Evolutionary conservation across 2,113 vertebrate genomes (phyloP), one percentile per base, ranked within the genome.

Genomic region (Leucopsar rothschildi): DNA sequence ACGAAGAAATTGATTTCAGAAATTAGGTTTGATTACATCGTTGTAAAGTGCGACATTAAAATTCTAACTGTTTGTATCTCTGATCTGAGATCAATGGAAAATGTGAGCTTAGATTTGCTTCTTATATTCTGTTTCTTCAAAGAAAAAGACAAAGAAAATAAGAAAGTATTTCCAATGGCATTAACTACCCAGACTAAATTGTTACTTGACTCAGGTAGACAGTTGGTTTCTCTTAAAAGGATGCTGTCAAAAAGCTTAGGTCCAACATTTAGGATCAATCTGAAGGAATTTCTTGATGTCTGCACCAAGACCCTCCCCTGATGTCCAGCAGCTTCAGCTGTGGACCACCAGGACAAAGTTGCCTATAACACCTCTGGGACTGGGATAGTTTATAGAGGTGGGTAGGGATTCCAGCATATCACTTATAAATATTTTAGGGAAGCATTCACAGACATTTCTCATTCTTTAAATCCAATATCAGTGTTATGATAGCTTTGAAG

Each of bases 1-100:
- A 85, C 92, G 92, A 97, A 91, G 92, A 95, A 97, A 90, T 93
- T 93, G 88, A 97, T 97, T 94, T 97, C 95, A 93, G 86, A 94
- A 95, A 82, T 93, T 96, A 21, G 15, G 50, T 92, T 86, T 97
- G 83, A 96, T 97, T 93, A 92, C 59, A 57, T 33, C 0, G 4
- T 33, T 85, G 59, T 55, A 60, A 80, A 57, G 49, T 61, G 81
- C 69, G 45, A 76, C 83, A 94, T 80, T 88, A 90, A 91, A 94
- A 88, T 64, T 71, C 69, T 71, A 63, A 71, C 78, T 82, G 91
- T 82, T 92, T 83, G 39, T 76, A 70, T 64, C 59, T 87, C 61
- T 72, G 45, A 22, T 80, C n/a, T 40, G 61, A 89, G 75, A 94
- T 91, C 79, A 82, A 50, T 85, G n/a, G 49, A 68, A 86, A 93